Evolutionary conservation across 2,888 invertebrate species (phyloP).

Genomic region (Sthenelais limicola): DNA sequence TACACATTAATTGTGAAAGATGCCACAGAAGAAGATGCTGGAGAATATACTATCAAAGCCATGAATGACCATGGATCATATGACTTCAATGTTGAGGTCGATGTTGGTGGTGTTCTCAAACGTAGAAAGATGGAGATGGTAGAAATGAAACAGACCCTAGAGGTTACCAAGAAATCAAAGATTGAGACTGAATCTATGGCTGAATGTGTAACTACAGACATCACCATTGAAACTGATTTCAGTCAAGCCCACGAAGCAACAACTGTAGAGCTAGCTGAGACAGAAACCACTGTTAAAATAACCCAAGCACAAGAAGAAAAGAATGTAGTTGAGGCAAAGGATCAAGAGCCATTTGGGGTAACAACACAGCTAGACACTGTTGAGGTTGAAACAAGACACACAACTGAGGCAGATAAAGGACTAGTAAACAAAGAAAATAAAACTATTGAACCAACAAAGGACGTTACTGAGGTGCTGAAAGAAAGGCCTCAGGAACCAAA

Average conservation of each 20-base stretch:
- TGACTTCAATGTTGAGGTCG: constrained; percentile 8
- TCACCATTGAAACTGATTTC: neutral
- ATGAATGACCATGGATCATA: constrained; percentile 53
- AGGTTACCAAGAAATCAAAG: too few species aligned
- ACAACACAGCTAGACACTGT: too few species aligned
- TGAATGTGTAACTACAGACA: neutral
- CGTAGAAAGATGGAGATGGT: neutral
- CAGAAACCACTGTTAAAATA: neutral
- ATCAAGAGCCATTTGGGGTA: too few species aligned
- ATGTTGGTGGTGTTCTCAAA: constrained; percentile 10
- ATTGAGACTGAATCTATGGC: too few species aligned
- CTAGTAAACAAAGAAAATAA: too few species aligned
- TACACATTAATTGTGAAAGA: constrained; percentile 54
- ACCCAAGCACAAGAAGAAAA: too few species aligned
- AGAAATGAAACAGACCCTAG: too few species aligned
- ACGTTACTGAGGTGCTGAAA: too few species aligned
- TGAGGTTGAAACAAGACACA: too few species aligned
- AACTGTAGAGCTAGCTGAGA: constrained; percentile 30
- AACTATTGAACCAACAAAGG: neutral
- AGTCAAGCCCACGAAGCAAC: too few species aligned
- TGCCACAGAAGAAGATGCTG: constrained; percentile 54
- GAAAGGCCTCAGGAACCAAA: neutral
- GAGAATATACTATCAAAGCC: constrained; percentile 59
- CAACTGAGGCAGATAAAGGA: too few species aligned
- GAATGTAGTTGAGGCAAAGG: too few species aligned